phyloP scores from a whole-genome alignment of 2,888 invertebrate species.

The Protophormia terraenovae region DNA sequence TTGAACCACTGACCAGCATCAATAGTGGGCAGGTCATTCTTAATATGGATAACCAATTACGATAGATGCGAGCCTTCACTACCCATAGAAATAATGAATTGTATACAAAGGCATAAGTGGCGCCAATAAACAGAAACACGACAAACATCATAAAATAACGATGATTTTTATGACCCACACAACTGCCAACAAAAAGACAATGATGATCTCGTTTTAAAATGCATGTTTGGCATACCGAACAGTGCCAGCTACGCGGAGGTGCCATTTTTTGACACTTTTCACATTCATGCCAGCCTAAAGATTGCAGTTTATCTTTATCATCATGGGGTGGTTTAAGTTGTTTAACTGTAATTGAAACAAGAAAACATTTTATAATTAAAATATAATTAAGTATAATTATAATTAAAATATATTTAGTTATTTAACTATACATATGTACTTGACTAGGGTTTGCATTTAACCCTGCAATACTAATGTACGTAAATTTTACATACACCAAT shows the following conservation, averaged over 20 bases:
- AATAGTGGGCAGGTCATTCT: slow-evolving; percentile 89
- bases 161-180: slow-evolving; percentile 92
- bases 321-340: slow-evolving; percentile 69
- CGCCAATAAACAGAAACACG: slow-evolving; percentile 87
- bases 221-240: slow-evolving; percentile 89
- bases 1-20: slow-evolving; percentile 86
- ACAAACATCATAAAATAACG: slow-evolving; percentile 92
- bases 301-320: slow-evolving; percentile 29
- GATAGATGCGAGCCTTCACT: slow-evolving; percentile 72
- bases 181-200: slow-evolving; percentile 93
- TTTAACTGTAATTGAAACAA: slow-evolving; percentile 66
- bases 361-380: no score
- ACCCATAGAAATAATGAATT: slow-evolving; percentile 86
- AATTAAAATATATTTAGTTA: no score
- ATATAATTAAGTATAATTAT: no score
- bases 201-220: slow-evolving; percentile 92
- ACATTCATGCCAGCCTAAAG: slow-evolving; percentile 87
- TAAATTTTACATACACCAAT: no score
- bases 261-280: slow-evolving; percentile 86
- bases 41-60: slow-evolving; percentile 83
- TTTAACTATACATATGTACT: no score
- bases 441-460: no score
- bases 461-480: no score
- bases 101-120: slow-evolving; percentile 86
- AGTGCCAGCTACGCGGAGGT: slow-evolving; percentile 95